phyloP scores from a whole-genome alignment of 2,888 invertebrate species.

The Archips crataeganus region DNA sequence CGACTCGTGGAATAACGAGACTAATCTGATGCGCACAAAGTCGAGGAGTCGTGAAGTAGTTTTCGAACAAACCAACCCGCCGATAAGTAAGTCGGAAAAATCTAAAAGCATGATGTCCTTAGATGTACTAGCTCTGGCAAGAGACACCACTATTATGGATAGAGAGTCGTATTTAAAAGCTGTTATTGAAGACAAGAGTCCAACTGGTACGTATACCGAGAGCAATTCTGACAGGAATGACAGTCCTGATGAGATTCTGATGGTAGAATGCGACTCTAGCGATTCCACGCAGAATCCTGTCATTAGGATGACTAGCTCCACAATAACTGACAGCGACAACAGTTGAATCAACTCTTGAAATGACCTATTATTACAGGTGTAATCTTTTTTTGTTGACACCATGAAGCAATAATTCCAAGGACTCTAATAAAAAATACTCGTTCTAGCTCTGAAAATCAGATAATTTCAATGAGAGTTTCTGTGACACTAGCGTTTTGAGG shows the following conservation, averaged over 20 bases:
- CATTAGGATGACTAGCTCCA: constrained; percentile 80
- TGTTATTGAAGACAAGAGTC: constrained; percentile 81
- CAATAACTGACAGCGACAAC: constrained; percentile 77
- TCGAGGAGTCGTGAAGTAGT: constrained; percentile 75
- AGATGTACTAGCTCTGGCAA: constrained; percentile 74
- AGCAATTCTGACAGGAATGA: constrained; percentile 81
- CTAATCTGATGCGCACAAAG: constrained; percentile 67
- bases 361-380: neutral
- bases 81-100: constrained; percentile 71
- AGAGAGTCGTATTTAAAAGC: constrained; percentile 79
- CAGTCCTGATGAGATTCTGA: constrained; percentile 77
- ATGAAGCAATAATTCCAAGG: too few relatives aligned
- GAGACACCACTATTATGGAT: constrained; percentile 75
- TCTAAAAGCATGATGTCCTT: constrained; percentile 83
- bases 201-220: constrained; percentile 78
- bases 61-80: constrained; percentile 67
- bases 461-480: too few relatives aligned
- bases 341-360: constrained; percentile 58
- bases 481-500: too few relatives aligned
- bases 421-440: too few relatives aligned
- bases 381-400: too few relatives aligned
- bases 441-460: too few relatives aligned
- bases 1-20: constrained; percentile 64
- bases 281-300: constrained; percentile 80
- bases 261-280: constrained; percentile 82